Base-by-base conservation (phyloP, 2,888 invertebrate species). In the Glaucopsyche alexis region DNA sequence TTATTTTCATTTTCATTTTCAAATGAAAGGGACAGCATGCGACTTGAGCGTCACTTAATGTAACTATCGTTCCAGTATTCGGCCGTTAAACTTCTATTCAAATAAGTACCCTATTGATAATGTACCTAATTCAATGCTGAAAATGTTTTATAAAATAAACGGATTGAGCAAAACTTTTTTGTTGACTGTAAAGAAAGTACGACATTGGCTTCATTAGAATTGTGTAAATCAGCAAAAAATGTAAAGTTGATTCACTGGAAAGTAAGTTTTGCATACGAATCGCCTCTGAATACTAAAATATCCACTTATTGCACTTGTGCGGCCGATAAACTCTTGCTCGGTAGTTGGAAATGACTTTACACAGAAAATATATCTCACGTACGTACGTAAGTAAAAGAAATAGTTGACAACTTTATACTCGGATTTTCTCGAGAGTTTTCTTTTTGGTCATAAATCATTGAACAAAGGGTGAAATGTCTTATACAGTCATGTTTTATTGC, bases 371-470 rank as follows among this genome's bases (percentile, higher is more conserved):
- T 60, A 60, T 60, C 29, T 60, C 19, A 55, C 55, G 55, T 29
- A 29, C 29, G 42, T 60, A 60, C 60, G 29, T 38, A 60, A 60
- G 60, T 38, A 60, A 60, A 60, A 60, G 60, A 60, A 60, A 60
- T 38, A 60, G 29, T 19, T 55, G 55, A 19, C 55, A 55, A 55
- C 55, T 55, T 55, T 16, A 11, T 55, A 55, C 19, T 55, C 19
- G 55, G 19, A 55, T 55, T 55, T 55, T 55, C 19, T 55, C 55
- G 16, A 55, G 16, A 55, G 55, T 55, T 55, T 55, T 19, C 55
- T 55, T 55, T 55, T 13, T 55, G 7, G 11, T 38, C 29, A 29
- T 60, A 38, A 38, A 60, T 38, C 29, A 60, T 60, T 60, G 60
- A 60, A 60, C 29, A 29, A 60, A 60, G 14, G 29, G n/a, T 42